Percentiles rank a stretch among this genome's conserved stretches.
Conservation (phyloP, 2,888 invertebrate genomes). For the Agrochola lota region DNA sequence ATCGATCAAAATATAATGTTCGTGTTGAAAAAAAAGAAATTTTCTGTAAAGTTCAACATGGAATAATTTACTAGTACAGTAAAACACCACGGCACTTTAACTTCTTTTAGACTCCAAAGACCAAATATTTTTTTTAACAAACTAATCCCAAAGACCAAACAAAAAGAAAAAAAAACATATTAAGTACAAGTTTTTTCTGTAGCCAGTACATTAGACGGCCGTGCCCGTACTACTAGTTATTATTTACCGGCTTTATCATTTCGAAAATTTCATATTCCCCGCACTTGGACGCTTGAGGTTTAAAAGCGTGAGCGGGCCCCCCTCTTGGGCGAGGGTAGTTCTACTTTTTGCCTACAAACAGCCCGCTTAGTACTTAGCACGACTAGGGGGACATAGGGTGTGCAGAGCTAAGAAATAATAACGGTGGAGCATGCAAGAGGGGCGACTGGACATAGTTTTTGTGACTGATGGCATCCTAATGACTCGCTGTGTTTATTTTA, state of each 20-base stretch:
- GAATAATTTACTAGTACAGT: neutral
- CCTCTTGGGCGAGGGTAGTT: conserved; percentile 69
- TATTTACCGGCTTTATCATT: conserved; percentile 91
- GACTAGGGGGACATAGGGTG: conserved; percentile 81
- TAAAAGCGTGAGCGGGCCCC: conserved; percentile 87
- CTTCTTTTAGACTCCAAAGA: neutral
- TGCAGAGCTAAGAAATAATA: conserved; percentile 88
- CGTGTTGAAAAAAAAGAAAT: too few relatives aligned
- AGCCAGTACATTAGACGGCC: conserved; percentile 82
- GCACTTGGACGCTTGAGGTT: conserved; percentile 90
- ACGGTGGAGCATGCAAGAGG: conserved; percentile 85
- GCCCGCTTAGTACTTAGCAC: conserved; percentile 83
- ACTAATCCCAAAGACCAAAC: neutral
- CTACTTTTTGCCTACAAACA: conserved; percentile 88
- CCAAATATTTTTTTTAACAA: neutral
- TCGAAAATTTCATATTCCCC: conserved; percentile 91
- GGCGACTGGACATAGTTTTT: conserved; percentile 77
- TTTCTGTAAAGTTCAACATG: neutral
- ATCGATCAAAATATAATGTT: neutral
- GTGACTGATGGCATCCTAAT: conserved; percentile 76
- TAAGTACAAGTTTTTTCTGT: conserved; percentile 71
- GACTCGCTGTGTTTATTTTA: conserved; percentile 64
- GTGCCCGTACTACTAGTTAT: conserved; percentile 89
- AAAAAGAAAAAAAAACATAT: conserved; percentile 7
- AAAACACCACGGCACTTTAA: neutral